These are phyloP conservation scores for Hypothenemus hampei DNA, from an alignment of 1,140 invertebrate genomes.

Conservation along the genomic window DNA sequence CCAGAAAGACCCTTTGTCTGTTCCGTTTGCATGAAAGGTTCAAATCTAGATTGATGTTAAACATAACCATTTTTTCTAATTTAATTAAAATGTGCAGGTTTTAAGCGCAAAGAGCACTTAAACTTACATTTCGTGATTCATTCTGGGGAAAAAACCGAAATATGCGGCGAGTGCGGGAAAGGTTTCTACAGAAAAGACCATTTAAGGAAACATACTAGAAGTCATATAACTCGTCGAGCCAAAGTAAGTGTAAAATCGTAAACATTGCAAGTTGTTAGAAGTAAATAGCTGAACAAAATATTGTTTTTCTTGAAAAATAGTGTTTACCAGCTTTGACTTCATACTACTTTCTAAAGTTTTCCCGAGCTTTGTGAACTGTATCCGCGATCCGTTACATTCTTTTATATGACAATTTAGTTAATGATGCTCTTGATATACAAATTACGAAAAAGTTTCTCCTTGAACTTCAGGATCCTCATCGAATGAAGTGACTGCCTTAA, in stretches of 20 bases:
- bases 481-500: background rate
- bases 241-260: conserved; percentile 48
- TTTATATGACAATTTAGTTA: no score
- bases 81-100: conserved; percentile 38
- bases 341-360: background rate
- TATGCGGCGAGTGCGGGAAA: conserved; percentile 60
- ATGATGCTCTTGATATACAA: no score
- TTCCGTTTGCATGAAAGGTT: conserved; percentile 66
- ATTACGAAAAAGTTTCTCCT: no score
- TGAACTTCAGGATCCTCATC: no score
- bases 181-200: conserved; percentile 82
- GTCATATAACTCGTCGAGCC: conserved; percentile 64
- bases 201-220: conserved; percentile 69
- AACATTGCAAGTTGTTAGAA: background rate
- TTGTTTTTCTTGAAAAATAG: background rate
- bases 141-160: conserved; percentile 75
- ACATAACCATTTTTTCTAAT: background rate
- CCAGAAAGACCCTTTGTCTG: conserved; percentile 73
- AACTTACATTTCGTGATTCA: conserved; percentile 76
- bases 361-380: background rate
- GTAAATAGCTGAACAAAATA: background rate
- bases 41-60: background rate
- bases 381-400: no score
- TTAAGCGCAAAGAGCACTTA: conserved; percentile 75
- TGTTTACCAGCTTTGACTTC: background rate